Evolutionary conservation across 2,888 invertebrate genomes (phyloP), one percentile per base, ranked within the genome.

Genomic region (Cheilosia soror): DNA sequence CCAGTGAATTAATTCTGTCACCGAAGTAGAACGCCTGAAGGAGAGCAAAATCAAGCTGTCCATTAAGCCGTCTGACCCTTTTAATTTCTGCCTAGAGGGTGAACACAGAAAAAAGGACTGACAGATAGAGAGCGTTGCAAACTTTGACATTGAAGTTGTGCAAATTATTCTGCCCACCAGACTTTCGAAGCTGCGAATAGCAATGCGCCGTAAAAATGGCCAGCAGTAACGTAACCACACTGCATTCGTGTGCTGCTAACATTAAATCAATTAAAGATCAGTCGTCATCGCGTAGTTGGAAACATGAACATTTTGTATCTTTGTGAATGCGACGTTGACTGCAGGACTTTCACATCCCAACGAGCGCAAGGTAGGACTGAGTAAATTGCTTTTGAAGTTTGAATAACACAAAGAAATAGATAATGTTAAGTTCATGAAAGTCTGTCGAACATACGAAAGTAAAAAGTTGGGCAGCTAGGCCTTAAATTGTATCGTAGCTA

Each of bases 51-150:
- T 25, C 33, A 49, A 9, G 47, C 20, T 37, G 53, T 72, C 62
- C 31, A 53, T 72, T 62, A 63, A 53, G 44, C 13, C 15, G 53
- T 63, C 63, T 63, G 55, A 29, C 49, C 71, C 60, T 72, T 71
- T 72, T 51, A 72, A 60, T 51, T 40, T 13, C 53, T 33, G 25
- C 73, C 44, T 13, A 31, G 37, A 29, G 31, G 44, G 37, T 44
- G 27, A 11, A 33, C 53, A 44, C 53, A 27, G 60, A 60, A 60
- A 55, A 31, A 53, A 31, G 55, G 4, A 13, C 11, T 5, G 25
- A 11, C 37, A 37, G 37, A 11, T 37, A 11, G 37, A 37, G 37
- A 7, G 60, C n/a, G 60, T 11, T 4, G 9, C 20, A 33, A 40
- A 49, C 58, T 20, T 40, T 60, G 58, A 71, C 71, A 58, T 29